Conservation (phyloP, 2,888 invertebrate genomes). For the Caradrina clavipalpis region DNA sequence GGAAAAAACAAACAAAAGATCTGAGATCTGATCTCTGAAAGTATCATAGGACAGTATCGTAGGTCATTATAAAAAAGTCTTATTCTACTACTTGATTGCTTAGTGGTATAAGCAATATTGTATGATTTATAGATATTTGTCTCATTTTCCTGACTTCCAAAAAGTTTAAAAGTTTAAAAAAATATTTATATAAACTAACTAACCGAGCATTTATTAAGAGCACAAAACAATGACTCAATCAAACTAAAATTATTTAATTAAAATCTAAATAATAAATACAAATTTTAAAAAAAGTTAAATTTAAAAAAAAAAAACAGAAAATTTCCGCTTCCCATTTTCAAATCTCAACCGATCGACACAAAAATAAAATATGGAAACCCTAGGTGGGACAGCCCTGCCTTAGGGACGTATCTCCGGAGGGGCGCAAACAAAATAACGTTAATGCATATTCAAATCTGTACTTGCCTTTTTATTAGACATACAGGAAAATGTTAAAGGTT, state of each 20-base stretch:
- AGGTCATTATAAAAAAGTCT: too few species aligned
- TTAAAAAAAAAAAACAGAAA: neutral
- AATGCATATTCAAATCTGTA: conserved; percentile 69
- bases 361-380: conserved; percentile 42
- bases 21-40: too few species aligned
- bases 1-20: too few species aligned
- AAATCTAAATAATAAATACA: neutral
- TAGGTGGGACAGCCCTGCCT: conserved; percentile 51
- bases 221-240: neutral
- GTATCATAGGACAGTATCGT: too few species aligned
- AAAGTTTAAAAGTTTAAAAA: too few species aligned
- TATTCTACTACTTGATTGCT: too few species aligned
- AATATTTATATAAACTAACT: too few species aligned
- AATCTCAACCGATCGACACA: neutral
- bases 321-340: neutral
- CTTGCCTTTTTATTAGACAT: conserved; percentile 63
- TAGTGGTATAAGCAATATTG: too few species aligned
- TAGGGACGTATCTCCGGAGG: conserved; percentile 38
- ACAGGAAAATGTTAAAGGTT: conserved; percentile 62
- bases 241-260: neutral
- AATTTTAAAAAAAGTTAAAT: too few species aligned
- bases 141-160: too few species aligned
- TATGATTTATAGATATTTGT: too few species aligned
- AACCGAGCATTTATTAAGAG: too few species aligned
- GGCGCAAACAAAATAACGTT: conserved; percentile 64